Evolutionary conservation across 2,888 invertebrate genomes (phyloP).

Genomic region (Drepana falcataria): DNA sequence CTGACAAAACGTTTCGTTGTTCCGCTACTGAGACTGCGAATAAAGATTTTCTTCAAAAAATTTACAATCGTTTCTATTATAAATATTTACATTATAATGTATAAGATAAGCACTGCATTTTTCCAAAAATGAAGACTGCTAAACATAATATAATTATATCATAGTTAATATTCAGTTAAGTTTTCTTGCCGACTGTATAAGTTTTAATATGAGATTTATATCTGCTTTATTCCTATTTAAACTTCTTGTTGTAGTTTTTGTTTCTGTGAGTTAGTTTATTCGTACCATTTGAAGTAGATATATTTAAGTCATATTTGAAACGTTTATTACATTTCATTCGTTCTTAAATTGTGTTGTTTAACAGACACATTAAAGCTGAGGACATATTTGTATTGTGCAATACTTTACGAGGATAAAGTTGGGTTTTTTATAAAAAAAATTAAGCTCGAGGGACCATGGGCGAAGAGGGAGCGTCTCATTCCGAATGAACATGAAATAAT

Average conservation of each 20-base stretch:
- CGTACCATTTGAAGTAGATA: background rate
- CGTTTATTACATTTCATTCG: background rate
- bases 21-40: too few relatives aligned
- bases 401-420: too few relatives aligned
- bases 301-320: background rate
- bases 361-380: too few relatives aligned
- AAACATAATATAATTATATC: too few relatives aligned
- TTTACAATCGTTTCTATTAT: too few relatives aligned
- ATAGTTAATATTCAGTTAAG: background rate
- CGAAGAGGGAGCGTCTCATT: background rate
- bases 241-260: constrained; percentile 16
- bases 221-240: constrained; percentile 24
- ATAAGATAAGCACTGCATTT: too few relatives aligned
- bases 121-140: too few relatives aligned
- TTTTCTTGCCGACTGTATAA: constrained; percentile 22
- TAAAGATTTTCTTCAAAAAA: too few relatives aligned
- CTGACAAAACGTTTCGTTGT: too few relatives aligned
- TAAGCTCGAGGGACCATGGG: background rate
- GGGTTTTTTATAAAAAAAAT: background rate
- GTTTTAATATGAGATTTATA: constrained; percentile 24
- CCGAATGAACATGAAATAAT: constrained; percentile 34
- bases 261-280: constrained; percentile 8
- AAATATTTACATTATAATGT: too few relatives aligned
- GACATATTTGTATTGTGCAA: too few relatives aligned
- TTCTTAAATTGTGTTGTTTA: background rate